Evolutionary conservation across 2,113 vertebrate genomes (phyloP), one percentile per base, ranked within the genome.

Genomic region (Dipodomys ordii): DNA sequence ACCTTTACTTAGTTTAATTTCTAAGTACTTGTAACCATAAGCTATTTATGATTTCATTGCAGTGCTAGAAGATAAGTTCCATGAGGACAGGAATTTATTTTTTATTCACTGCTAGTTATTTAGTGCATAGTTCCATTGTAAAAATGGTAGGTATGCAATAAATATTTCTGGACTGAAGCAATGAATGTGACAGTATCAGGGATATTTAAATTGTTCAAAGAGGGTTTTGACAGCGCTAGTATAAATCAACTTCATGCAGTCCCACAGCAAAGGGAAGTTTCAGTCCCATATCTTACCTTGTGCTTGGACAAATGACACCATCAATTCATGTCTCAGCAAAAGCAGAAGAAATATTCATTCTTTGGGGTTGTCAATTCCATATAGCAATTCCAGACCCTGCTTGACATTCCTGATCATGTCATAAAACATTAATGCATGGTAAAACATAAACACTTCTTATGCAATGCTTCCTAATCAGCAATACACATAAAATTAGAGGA

Each of bases 241-340:
- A 23, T 80, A 92, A 85, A 86, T 84, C 39, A 18, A 71, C 60
- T 19, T 65, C 44, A 35, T 64, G 9, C 32, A 78, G 22, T 64
- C 20, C 30, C 27, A 53, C 68, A n/a, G 74, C 65, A 87, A 82
- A 65, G 19, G 39, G 32, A 39, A 87, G 46, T 64, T 87, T 27
- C 73, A 9, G 69, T 78, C 16, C 49, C 1, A 1, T 57, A 64
- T 35, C 25, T 49, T 12, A 49, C 49, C 49, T 84, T 96, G 87
- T 79, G 32, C 46, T 79, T 83, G 60, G n/a, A 32, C 9, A 85
- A 94, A 93, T 67, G 4, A 6, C 49, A 32, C 19, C 65, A 76
- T 87, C 69, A 89, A 32, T 95, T 84, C 80, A 44, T 87, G 74
- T 93, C 77, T 91, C n/a, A 19, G 64, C 65, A 57, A 95, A 84